Evolutionary conservation across 2,113 vertebrate species (phyloP).

Genomic region (Lycaon pictus): DNA sequence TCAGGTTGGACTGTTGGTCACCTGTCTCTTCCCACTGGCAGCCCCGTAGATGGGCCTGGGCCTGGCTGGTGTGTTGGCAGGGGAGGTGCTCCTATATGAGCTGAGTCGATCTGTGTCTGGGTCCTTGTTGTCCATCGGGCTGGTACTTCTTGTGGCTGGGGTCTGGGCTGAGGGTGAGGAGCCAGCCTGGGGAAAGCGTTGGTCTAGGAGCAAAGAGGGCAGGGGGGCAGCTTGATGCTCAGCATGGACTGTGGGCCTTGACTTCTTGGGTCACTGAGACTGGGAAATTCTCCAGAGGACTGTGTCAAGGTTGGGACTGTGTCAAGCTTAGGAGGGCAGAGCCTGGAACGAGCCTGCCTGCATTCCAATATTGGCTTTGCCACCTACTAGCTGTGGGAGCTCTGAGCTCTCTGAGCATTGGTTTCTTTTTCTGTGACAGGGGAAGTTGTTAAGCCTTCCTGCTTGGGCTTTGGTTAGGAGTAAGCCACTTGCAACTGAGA

Average conservation of each 20-base stretch:
- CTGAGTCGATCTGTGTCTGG: not conserved
- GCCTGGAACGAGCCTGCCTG: not conserved
- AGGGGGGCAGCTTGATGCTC: not conserved
- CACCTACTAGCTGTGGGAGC: not conserved
- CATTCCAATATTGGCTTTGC: not conserved
- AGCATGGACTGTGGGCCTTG: fast-evolving
- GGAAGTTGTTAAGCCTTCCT: not conserved
- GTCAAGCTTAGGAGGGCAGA: not conserved
- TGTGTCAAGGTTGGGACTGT: fast-evolving
- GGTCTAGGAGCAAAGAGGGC: not conserved
- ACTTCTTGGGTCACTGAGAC: not conserved
- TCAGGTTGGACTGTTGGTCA: not conserved
- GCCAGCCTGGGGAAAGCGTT: not conserved
- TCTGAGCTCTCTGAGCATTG: not conserved
- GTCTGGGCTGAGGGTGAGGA: not conserved
- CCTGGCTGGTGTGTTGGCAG: not conserved
- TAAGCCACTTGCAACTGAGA: fast-evolving
- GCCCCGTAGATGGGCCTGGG: not conserved
- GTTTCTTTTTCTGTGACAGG: not conserved
- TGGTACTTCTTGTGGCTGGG: not conserved
- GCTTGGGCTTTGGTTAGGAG: not conserved
- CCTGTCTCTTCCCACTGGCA: not conserved
- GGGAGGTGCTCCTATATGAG: not conserved
- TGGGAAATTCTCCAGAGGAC: fast-evolving
- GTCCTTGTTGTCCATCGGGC: not conserved